Evolutionary conservation across 2,113 vertebrate genomes (phyloP), one percentile per base, ranked within the genome.

Genomic region (Verasper variegatus): DNA sequence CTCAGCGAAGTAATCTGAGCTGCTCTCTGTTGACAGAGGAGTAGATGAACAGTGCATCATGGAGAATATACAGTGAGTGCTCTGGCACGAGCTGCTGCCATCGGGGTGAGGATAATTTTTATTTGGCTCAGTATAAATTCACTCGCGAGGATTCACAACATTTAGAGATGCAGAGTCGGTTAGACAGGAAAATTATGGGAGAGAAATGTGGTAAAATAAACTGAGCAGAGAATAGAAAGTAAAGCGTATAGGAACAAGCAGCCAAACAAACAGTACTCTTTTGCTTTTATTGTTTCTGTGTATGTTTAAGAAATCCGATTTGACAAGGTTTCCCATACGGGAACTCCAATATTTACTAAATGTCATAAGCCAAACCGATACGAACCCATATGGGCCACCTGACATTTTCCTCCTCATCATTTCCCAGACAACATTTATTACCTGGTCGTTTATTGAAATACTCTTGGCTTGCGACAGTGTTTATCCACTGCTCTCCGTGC

Each of bases 381-480:
- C 31, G 12, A 71, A 58, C 72, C 63, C 78, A 78, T 81, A 70
- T 60, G 70, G 61, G 45, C 80, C 51, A 47, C 66, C 66, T 87
- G 75, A 77, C 78, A 80, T 85, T 87, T 86, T 69, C 80, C 55
- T 20, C 1, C 61, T 49, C 27, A 77, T n/a, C 51, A 55, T 35
- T 52, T 83, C 63, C 76, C 59, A 69, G 66, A 56, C 24, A 68
- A 26, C 57, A 58, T 31, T 31, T 31, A 31, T 72, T 65, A 61
- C 47, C 52, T 61, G n/a, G 21, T 18, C 78, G 26, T 79, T 83
- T 80, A 75, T 56, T 83, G 57, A 83, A 78, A 87, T 60, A 17
- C 56, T 56, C 26, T 69, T 56, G 13, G 23, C 69, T 21, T 78
- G 76, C 77, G 40, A 42, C 76, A 24, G 37, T 60, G 45, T 63